A percentile compares a stretch with the other conserved stretches of the same genome.
Conservation (phyloP, 2,888 invertebrate species). For the Anthoptus insignis region DNA sequence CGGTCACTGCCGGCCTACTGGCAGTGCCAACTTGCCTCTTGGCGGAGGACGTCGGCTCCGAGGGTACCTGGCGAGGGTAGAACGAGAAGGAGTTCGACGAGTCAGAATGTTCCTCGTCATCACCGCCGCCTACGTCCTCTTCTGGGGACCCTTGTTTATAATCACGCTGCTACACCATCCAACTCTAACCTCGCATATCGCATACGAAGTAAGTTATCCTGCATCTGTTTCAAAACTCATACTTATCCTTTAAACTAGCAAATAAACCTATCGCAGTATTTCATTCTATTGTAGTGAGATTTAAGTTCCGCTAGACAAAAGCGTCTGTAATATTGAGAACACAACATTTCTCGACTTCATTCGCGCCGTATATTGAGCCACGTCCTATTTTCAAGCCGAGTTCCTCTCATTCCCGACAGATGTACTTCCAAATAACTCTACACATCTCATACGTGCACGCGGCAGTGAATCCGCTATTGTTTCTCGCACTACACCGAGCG, state of each 20-base stretch:
- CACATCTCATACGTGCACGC: conserved; percentile 96
- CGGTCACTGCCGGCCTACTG: conserved; percentile 66
- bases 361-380: conserved; percentile 25
- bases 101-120: conserved; percentile 96
- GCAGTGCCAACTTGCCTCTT: conserved; percentile 75
- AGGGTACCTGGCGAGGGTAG: conserved; percentile 92
- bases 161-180: conserved; percentile 94
- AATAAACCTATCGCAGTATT: neutral
- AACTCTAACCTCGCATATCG: conserved; percentile 90
- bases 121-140: conserved; percentile 94
- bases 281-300: neutral
- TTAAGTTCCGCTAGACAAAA: neutral
- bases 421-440: conserved; percentile 91
- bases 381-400: conserved; percentile 36
- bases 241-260: neutral
- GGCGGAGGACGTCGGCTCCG: conserved; percentile 92
- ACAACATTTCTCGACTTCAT: conserved; percentile 23
- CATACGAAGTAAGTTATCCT: conserved; percentile 89
- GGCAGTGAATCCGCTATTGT: conserved; percentile 93
- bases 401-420: conserved; percentile 56
- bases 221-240: neutral
- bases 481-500: conserved; percentile 92
- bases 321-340: conserved; percentile 12
- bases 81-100: conserved; percentile 93
- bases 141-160: conserved; percentile 97